Evolutionary conservation across 2,113 vertebrate genomes (phyloP), one percentile per base, ranked within the genome.

Genomic region (Heliornis fulica): DNA sequence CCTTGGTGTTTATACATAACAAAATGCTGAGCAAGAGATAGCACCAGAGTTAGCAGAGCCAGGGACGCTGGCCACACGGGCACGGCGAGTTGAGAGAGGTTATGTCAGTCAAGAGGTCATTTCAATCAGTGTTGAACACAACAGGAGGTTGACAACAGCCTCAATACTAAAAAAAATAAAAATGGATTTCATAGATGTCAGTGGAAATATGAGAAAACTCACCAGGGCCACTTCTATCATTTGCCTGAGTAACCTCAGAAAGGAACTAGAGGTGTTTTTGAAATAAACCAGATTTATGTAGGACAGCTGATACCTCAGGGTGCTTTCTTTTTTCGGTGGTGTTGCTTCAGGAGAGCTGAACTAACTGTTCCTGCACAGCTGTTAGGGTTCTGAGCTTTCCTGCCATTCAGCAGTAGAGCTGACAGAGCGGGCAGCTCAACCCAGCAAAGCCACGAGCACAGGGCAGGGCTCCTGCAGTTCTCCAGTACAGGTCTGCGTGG

Each of bases 21-120:
- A 81, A 92, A 96, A 94, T 83, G 86, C 96, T 96, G 88, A 94
- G 90, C 72, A 95, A 96, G 90, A 94, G 43, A 93, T 3, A 70
- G 85, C 76, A 75, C 83, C 75, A 57, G n/a, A 91, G 83, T 88
- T 96, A 96, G 79, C 48, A 90, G 86, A 81, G 94, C 60, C 69
- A 89, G 40, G 68, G 79, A 86, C 90, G 43, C 71, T 54, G 68
- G 76, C 56, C 79, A 89, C 19, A 18, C 4, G 3, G 60, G 68
- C 38, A 86, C 26, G 36, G 72, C 86, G 94, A 71, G 40, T 81
- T 68, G n/a, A 92, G 65, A 87, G 86, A 80, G 43, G 80, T 53
- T 95, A 93, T 89, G 94, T 89, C 83, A 89, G 21, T 41, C 60
- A 68, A 31, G 64, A 87, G 45, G 71, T 80, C 85, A 89, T 84